Percentiles rank a stretch among this genome's conserved stretches.
Evolutionary conservation across 2,888 invertebrate genomes (phyloP).

Genomic region (Hybos culiciformis): DNA sequence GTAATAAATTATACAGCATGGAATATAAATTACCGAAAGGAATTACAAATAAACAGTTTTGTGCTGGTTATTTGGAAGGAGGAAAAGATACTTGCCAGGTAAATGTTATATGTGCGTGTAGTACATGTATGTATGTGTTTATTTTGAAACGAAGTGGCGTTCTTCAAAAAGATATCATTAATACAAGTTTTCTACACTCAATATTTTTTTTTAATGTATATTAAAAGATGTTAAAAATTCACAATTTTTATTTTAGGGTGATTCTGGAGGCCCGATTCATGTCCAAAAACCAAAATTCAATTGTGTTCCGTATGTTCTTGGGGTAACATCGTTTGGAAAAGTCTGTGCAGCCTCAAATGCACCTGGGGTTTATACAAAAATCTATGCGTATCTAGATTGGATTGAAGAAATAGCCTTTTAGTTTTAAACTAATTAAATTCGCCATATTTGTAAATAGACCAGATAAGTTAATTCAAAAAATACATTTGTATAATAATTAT

Average conservation of each 20-base stretch:
- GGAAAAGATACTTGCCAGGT: constrained; percentile 35
- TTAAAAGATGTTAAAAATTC: background rate
- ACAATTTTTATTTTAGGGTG: constrained; percentile 13
- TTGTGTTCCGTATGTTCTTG: constrained; percentile 31
- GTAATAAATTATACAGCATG: constrained; percentile 24
- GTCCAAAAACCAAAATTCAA: constrained; percentile 26
- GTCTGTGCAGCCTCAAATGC: constrained; percentile 30
- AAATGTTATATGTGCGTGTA: no score
- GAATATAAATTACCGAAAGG: constrained; percentile 30
- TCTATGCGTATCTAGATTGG: constrained; percentile 31
- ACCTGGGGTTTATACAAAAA: constrained; percentile 31
- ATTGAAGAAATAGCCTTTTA: constrained; percentile 29
- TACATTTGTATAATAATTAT: no score
- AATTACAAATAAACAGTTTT: constrained; percentile 32
- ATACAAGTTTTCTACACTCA: no score
- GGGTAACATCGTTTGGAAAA: constrained; percentile 34
- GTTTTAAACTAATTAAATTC: no score
- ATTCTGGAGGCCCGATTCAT: constrained; percentile 34
- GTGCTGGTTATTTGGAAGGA: constrained; percentile 33
- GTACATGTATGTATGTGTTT: no score
- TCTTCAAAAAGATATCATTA: no score
- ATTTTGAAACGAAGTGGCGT: no score
- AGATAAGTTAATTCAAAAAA: no score
- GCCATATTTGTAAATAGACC: no score
- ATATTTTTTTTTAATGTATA: background rate